Conservation (phyloP, 2,113 vertebrate genomes). For the Propithecus coquereli region DNA sequence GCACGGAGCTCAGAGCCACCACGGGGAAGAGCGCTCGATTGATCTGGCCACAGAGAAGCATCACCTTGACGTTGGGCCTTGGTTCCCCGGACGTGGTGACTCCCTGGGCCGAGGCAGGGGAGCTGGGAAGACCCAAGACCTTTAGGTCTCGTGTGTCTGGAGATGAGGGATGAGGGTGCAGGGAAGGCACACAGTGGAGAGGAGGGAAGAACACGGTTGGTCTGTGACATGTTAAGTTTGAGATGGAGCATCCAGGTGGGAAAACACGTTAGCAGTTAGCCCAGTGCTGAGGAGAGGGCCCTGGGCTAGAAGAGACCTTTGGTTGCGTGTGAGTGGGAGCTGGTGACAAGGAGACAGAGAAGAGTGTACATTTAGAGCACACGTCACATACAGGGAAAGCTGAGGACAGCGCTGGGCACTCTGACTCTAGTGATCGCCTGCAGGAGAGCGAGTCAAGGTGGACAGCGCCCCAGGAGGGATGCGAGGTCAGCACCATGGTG, state of each 20-base stretch:
- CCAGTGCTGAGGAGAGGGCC: not conserved
- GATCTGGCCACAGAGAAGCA: no score
- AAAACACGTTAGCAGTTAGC: not conserved
- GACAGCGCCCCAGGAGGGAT: not conserved
- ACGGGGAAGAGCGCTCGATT: rapidly evolving
- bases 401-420: no score
- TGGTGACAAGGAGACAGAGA: not conserved
- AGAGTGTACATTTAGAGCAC: no score
- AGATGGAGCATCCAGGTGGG: not conserved
- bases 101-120: not conserved
- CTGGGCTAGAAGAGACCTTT: not conserved
- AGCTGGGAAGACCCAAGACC: not conserved
- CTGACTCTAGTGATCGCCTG: no score
- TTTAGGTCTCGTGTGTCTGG: not conserved
- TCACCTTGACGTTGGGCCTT: no score
- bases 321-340: rapidly evolving
- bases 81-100: not conserved
- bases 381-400: not conserved
- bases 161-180: no score
- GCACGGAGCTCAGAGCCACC: not conserved
- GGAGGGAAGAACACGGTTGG: not conserved
- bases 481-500: not conserved
- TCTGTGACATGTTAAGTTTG: no score
- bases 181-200: not conserved
- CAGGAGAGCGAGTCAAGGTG: no score